Percentiles rank a stretch among this genome's conserved stretches.
These are phyloP conservation scores for Apomyelois bistriatella DNA, from an alignment of 2,888 invertebrate genomes.

Conservation along the genomic window DNA sequence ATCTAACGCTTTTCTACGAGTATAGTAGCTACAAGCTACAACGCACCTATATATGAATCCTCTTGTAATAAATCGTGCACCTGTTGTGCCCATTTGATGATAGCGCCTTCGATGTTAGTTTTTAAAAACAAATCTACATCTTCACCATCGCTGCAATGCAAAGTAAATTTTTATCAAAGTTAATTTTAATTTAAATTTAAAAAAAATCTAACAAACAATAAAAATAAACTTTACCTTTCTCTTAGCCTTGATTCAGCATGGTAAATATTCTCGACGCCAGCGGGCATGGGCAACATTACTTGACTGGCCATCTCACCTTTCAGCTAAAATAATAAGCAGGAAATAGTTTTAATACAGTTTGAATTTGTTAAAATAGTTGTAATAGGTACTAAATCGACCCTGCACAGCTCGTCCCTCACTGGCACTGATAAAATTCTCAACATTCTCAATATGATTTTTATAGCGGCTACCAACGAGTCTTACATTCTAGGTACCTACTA, in stretches of 20 bases:
- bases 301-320: conserved; percentile 92
- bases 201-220: background rate
- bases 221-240: conserved; percentile 53
- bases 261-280: conserved; percentile 85
- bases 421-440: no score
- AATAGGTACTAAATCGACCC: no score
- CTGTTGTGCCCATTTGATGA: conserved; percentile 92
- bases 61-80: conserved; percentile 89
- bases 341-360: no score
- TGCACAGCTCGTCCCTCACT: no score
- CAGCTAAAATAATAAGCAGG: conserved; percentile 64
- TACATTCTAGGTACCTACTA: no score
- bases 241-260: conserved; percentile 74
- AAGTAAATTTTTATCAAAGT: background rate
- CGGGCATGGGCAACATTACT: conserved; percentile 92
- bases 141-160: conserved; percentile 73
- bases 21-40: background rate
- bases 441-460: no score
- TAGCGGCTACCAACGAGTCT: no score
- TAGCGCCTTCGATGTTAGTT: conserved; percentile 90
- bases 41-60: conserved; percentile 81
- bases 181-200: background rate
- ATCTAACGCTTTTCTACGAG: no score
- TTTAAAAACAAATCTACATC: conserved; percentile 85
- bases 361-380: no score